A percentile compares a stretch with the other conserved stretches of the same genome.
phyloP scores from a whole-genome alignment of 2,113 vertebrate species.

The Ptilorrhoa leucosticta region DNA sequence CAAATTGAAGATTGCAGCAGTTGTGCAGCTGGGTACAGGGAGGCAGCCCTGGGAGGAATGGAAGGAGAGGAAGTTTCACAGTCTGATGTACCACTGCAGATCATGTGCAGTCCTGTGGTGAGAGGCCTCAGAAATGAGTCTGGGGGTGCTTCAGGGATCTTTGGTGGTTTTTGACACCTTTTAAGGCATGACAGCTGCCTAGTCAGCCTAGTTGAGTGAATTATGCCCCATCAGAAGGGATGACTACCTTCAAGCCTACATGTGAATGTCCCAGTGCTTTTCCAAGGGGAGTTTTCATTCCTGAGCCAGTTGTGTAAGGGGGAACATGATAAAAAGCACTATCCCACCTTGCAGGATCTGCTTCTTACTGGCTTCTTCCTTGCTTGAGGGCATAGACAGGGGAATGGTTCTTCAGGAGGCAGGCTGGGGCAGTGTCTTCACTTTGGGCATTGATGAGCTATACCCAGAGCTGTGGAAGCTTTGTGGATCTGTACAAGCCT shows the following conservation, averaged over 20 bases:
- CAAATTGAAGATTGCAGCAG: background rate
- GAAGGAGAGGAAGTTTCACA: background rate
- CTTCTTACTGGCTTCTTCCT: background rate
- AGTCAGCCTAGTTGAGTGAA: background rate
- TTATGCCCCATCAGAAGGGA: background rate
- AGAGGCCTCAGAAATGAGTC: background rate
- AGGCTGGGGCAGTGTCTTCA: background rate
- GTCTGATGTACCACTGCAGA: background rate
- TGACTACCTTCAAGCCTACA: background rate
- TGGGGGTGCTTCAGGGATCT: background rate
- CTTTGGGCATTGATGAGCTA: background rate
- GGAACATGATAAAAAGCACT: background rate
- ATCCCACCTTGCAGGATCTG: background rate
- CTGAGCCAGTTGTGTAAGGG: background rate
- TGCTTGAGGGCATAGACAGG: background rate
- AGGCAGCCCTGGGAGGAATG: background rate
- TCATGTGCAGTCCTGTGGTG: background rate
- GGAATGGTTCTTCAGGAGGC: background rate
- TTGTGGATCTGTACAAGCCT: background rate
- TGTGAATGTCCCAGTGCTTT: background rate
- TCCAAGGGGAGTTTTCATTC: background rate
- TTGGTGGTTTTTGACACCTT: background rate
- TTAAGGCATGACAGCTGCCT: background rate
- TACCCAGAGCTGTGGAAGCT: background rate
- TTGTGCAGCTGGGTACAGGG: background rate